Base-by-base conservation (phyloP, 1,140 invertebrate genomes). In the Diachasmimorpha longicaudata region DNA sequence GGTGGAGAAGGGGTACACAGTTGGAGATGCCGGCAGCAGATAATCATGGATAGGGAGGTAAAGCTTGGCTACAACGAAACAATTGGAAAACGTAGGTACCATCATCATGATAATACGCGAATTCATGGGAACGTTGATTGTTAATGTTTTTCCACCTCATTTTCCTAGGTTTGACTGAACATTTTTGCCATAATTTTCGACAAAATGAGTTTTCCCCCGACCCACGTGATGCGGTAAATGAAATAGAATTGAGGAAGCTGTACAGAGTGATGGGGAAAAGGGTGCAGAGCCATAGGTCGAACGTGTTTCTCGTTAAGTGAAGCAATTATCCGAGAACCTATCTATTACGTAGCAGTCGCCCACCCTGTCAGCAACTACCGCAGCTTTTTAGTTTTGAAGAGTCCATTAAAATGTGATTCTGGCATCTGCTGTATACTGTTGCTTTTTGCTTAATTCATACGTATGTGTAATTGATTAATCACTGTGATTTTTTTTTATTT, bases 221-320 rank as follows among this genome's bases (percentile, higher is more conserved):
- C 42, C 11, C 19, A 11, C 19, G 69, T 36, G 58, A 19, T 39
- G 73, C 37, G 46, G 69, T 63, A 31, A 36, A 74, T 72, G 39
- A 63, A 72, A 14, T n/a, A 55, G 16, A 70, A 21, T 52, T 23
- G 72, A 71, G 46, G 44, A 70, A 14, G 63, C 44, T 16, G 19
- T 37, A 25, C 23, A 75, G 55, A 77, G 58, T 2, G 70, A 69
- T 23, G 70, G 21, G n/a, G 46, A 16, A 71, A 76, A 70, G 46
- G 77, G 75, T 44, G 80, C 16, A 16, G 66, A 74, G 67, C 72
- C 80, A 77, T 75, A 79, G 81, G 74, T 81, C 79, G 83, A 87
- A 87, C 85, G 85, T 87, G 85, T 87, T 87, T 87, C 83, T 85
- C 83, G 84, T 85, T 87, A 87, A 87, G 84, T 87, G 85, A 87